These are phyloP conservation scores for Scolopax rusticola DNA, from an alignment of 2,797 vertebrate species.

Conservation along the genomic window DNA sequence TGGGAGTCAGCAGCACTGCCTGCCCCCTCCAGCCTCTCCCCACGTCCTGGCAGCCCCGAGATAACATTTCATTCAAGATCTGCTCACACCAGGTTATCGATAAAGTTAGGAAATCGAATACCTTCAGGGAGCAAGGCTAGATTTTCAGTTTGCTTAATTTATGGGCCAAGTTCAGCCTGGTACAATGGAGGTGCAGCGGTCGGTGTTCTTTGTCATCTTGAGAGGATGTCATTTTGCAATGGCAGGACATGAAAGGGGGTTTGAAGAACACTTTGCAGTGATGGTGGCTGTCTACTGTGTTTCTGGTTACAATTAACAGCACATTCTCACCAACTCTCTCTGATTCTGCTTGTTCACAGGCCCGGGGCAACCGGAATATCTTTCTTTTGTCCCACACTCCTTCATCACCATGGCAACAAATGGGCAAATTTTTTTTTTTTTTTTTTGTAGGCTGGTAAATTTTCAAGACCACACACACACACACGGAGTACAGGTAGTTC, in stretches of 20 bases:
- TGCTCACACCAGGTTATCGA: not conserved
- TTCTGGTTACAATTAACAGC: conserved; percentile 61
- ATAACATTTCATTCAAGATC: not conserved
- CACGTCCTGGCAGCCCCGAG: not conserved
- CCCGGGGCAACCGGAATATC: conserved; percentile 36
- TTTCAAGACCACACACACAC: conserved; percentile 46
- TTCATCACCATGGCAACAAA: conserved; percentile 45
- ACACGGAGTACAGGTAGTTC: not conserved
- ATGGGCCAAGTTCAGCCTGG: not conserved
- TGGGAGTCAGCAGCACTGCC: not conserved
- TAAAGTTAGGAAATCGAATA: not conserved
- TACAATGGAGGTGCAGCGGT: not conserved
- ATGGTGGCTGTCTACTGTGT: not conserved
- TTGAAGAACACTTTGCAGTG: not conserved
- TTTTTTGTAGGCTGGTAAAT: conserved; percentile 7
- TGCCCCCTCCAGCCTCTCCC: conserved; percentile 19
- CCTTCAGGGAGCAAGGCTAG: not conserved
- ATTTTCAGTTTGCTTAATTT: conserved; percentile 10
- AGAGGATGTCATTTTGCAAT: not conserved
- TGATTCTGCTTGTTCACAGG: conserved; percentile 41
- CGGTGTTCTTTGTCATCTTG: not conserved
- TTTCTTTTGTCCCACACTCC: conserved; percentile 58
- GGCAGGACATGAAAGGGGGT: not conserved
- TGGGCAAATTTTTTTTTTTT: conserved; percentile 15
- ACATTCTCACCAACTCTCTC: conserved; percentile 44